phyloP scores from a whole-genome alignment of 2,888 invertebrate species.

The Electrophaes corylata region DNA sequence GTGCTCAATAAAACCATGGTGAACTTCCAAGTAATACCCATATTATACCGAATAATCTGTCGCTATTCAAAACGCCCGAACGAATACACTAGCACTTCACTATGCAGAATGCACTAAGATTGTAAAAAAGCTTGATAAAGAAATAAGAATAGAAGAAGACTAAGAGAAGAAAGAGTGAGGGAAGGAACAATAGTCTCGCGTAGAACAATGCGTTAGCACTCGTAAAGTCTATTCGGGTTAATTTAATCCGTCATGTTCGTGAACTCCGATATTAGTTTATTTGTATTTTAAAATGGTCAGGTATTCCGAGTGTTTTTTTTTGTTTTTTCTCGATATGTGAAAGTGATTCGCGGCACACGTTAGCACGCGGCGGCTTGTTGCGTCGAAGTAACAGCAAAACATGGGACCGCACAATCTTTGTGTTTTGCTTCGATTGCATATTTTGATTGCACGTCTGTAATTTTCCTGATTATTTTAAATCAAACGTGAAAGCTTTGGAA shows the following conservation, averaged over 20 bases:
- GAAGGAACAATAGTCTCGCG: slow-evolving; percentile 34
- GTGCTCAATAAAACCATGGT: slow-evolving; percentile 77
- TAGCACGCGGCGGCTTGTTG: slow-evolving; percentile 61
- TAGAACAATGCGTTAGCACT: slow-evolving; percentile 18
- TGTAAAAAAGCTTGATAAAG: slow-evolving; percentile 5
- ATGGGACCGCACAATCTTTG: slow-evolving; percentile 21
- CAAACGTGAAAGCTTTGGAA: slow-evolving; percentile 21
- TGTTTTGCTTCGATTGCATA: slow-evolving; percentile 29
- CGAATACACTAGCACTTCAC: slow-evolving; percentile 45
- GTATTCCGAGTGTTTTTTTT: slow-evolving; percentile 65
- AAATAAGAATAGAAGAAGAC: slow-evolving; percentile 21
- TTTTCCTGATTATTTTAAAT: slow-evolving; percentile 18
- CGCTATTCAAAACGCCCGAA: slow-evolving; percentile 36
- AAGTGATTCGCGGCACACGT: slow-evolving; percentile 70
- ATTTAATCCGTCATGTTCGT: slow-evolving; percentile 33
- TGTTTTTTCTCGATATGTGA: slow-evolving; percentile 56
- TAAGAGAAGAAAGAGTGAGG: slow-evolving; percentile 52
- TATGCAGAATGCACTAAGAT: slow-evolving; percentile 31
- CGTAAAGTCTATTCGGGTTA: slow-evolving; percentile 7
- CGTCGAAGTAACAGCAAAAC: slow-evolving; percentile 55
- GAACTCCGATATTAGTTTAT: slow-evolving; percentile 38
- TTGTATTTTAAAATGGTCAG: slow-evolving; percentile 46
- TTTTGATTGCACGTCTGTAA: slow-evolving; percentile 19
- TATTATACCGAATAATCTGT: slow-evolving; percentile 59
- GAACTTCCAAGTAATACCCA: slow-evolving; percentile 70